These are phyloP conservation scores for Sminthurides aquaticus DNA, from an alignment of 2,888 invertebrate genomes.

Conservation along the genomic window DNA sequence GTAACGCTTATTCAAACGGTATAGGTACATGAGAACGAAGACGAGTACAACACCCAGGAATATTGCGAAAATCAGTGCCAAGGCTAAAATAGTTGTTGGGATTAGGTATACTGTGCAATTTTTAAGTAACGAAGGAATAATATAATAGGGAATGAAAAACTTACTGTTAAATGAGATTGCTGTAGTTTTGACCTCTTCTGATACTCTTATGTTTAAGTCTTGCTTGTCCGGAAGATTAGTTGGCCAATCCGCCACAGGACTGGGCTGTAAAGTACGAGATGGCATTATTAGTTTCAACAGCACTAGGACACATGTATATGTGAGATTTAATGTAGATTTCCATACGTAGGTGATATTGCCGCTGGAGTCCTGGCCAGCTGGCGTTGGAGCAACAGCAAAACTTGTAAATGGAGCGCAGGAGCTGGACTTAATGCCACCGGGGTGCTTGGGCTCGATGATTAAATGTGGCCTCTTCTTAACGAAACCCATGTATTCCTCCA, in stretches of 20 bases:
- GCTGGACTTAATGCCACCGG: conserved; percentile 75
- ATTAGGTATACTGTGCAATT: no score
- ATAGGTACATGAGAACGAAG: conserved; percentile 64
- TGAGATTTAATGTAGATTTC: neutral
- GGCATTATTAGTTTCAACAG: no score
- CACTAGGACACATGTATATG: neutral
- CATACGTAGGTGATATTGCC: neutral
- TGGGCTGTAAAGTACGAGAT: conserved; percentile 10
- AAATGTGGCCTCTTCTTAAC: conserved; percentile 69
- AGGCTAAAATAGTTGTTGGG: conserved; percentile 56
- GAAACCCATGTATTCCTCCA: conserved; percentile 88
- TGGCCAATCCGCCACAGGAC: conserved; percentile 37
- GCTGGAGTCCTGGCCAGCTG: conserved; percentile 9
- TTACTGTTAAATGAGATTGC: conserved; percentile 37
- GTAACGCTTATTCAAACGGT: conserved; percentile 66
- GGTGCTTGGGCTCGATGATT: conserved; percentile 77
- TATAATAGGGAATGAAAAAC: conserved; percentile 3
- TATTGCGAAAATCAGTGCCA: conserved; percentile 69
- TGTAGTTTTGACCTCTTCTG: conserved; percentile 23
- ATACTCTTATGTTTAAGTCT: conserved; percentile 13
- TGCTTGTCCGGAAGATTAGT: conserved; percentile 29
- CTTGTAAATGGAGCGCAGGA: conserved; percentile 71
- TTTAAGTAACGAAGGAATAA: neutral
- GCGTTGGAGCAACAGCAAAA: conserved; percentile 25
- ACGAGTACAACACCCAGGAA: conserved; percentile 64